Conservation (phyloP, 2,113 vertebrate genomes). For the Megaceryle maxima region DNA sequence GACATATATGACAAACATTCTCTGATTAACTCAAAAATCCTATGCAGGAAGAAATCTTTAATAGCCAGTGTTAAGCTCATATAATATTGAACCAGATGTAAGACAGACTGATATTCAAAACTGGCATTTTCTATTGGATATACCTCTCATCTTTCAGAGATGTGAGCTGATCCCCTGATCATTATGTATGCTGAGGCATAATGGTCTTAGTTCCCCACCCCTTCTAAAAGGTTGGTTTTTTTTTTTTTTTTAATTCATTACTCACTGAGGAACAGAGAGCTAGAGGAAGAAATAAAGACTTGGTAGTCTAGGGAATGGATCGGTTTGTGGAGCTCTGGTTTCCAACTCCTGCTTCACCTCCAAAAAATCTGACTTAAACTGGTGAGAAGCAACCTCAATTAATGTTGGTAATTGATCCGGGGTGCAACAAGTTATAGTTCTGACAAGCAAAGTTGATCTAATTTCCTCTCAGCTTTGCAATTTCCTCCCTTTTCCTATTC, state of each 20-base stretch:
- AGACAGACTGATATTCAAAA: background rate
- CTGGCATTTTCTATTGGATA: background rate
- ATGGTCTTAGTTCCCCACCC: background rate
- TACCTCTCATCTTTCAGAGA: background rate
- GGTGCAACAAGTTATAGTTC: slow-evolving; percentile 17
- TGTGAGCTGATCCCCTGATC: background rate
- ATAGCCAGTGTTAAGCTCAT: background rate
- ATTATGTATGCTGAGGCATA: background rate
- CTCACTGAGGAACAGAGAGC: background rate
- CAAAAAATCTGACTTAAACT: background rate
- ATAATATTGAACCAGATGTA: background rate
- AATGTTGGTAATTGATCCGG: slow-evolving; percentile 50
- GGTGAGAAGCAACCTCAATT: slow-evolving; percentile 12
- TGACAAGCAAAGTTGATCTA: slow-evolving; percentile 65
- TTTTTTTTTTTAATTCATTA: background rate
- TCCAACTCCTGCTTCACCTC: background rate
- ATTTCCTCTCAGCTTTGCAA: slow-evolving; percentile 58
- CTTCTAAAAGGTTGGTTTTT: background rate
- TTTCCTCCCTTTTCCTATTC: slow-evolving; percentile 56
- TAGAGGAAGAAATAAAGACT: background rate
- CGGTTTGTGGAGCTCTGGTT: background rate
- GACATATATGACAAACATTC: background rate
- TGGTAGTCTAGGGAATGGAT: background rate
- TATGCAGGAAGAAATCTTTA: background rate
- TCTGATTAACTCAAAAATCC: background rate